Evolutionary conservation across 2,113 vertebrate species (phyloP), one percentile per base, ranked within the genome.

Genomic region (Dicentrarchus labrax): DNA sequence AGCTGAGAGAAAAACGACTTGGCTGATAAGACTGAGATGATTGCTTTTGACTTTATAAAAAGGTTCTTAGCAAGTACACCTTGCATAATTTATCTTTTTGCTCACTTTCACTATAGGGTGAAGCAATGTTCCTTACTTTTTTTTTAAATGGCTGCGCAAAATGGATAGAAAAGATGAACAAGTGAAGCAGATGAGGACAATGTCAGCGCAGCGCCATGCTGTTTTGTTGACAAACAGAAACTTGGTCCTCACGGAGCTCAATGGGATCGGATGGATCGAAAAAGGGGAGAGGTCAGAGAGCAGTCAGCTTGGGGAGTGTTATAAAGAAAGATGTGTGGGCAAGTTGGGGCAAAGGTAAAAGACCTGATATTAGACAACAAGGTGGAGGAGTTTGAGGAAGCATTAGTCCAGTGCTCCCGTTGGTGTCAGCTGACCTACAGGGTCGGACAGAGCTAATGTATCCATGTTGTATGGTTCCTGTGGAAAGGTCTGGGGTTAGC

Each of bases 121-220:
- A 56, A 41, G 10, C 8, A n/a, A 24, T 22, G 13, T 17, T 83
- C n/a, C 36, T 59, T 2, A 50, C 41, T 21, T 68, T 21, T 30
- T 41, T 56, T 15, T 50, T 19, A 54, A 60, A 48, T 6, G 38
- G 48, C 62, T 67, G 76, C 38, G 71, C 10, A 71, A 30, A 72
- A 69, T 57, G 51, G 56, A 67, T 72, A 47, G 68, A 68, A 65
- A 69, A 83, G 78, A 86, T 76, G 74, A 82, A 86, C 38, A 53
- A 62, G 78, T 61, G 83, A 88, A 94, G 93, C 92, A 66, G 88
- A 92, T 92, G 93, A 86, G 83, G 83, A 68, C 60, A 67, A 85
- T 84, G 83, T 92, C 86, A 88, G 91, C 73, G 78, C 83, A 86
- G 87, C 65, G 75, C 86, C 94, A 95, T 95, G 93, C 93, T 78